Evolutionary conservation across 1,140 invertebrate species (phyloP).

Genomic region (Apolygus lucorum): DNA sequence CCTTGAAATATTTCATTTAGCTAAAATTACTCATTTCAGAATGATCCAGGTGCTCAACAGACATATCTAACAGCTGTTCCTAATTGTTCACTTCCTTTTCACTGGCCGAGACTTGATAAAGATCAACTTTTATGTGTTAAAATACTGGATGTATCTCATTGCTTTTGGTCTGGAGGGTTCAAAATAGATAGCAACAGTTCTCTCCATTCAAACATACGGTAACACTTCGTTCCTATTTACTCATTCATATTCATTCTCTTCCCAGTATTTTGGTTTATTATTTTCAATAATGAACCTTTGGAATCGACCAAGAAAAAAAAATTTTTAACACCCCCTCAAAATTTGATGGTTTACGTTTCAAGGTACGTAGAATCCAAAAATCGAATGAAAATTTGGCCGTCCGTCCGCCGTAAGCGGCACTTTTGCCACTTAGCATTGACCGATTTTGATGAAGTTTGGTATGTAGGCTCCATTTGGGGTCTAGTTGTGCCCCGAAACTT

Average conservation of each 20-base stretch:
- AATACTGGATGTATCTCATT: conserved; percentile 58
- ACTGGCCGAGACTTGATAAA: conserved; percentile 85
- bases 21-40: conserved; percentile 40
- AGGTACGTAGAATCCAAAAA: too few relatives aligned
- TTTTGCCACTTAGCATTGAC: too few relatives aligned
- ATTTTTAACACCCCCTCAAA: too few relatives aligned
- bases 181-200: conserved; percentile 76
- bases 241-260: neutral
- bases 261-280: too few relatives aligned
- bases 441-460: too few relatives aligned
- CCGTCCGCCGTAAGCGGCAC: too few relatives aligned
- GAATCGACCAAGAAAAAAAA: too few relatives aligned
- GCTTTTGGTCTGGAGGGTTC: conserved; percentile 92
- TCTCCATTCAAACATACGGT: conserved; percentile 83
- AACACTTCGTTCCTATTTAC: conserved; percentile 24
- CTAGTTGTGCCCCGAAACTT: too few relatives aligned
- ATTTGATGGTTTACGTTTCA: too few relatives aligned
- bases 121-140: conserved; percentile 81
- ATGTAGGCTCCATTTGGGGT: too few relatives aligned
- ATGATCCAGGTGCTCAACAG: conserved; percentile 53
- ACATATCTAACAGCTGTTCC: conserved; percentile 70
- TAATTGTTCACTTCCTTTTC: conserved; percentile 84
- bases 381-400: too few relatives aligned
- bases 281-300: too few relatives aligned
- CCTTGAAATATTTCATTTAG: conserved; percentile 6